These are phyloP conservation scores for Diplazon laetatorius DNA, from an alignment of 2,888 invertebrate species.

Conservation along the genomic window DNA sequence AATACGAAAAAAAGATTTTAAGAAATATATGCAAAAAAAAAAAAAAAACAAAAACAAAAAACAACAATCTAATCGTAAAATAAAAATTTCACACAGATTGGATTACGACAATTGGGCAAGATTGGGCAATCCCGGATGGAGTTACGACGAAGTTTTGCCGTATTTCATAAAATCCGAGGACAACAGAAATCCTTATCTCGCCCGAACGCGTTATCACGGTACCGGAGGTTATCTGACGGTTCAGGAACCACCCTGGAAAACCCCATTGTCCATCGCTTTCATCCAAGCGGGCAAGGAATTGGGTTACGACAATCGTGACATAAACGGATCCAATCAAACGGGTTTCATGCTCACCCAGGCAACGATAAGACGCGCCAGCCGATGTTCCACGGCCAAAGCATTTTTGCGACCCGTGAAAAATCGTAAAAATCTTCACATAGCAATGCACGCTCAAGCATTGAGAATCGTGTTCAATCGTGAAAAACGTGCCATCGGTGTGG, in stretches of 20 bases:
- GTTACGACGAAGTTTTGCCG: conserved; percentile 90
- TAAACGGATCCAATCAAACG: conserved; percentile 92
- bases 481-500: conserved; percentile 90
- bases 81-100: conserved; percentile 70
- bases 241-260: conserved; percentile 92
- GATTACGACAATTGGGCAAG: conserved; percentile 95
- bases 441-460: conserved; percentile 90
- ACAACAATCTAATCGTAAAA: background rate
- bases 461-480: conserved; percentile 88
- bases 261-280: conserved; percentile 92
- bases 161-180: conserved; percentile 95
- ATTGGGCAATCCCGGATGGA: conserved; percentile 94
- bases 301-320: conserved; percentile 91
- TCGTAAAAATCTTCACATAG: conserved; percentile 90
- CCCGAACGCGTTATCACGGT: conserved; percentile 89
- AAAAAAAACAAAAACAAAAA: background rate
- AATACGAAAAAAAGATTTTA: too few species aligned
- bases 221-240: conserved; percentile 92
- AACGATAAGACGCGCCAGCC: conserved; percentile 91
- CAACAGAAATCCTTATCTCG: conserved; percentile 92
- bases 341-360: conserved; percentile 95
- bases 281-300: conserved; percentile 92
- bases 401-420: conserved; percentile 92
- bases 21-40: too few species aligned
- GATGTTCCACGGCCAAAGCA: conserved; percentile 94